A percentile compares a stretch with the other conserved stretches of the same genome.
These are phyloP conservation scores for Aricia artaxerxes DNA, from an alignment of 2,888 invertebrate species.

Conservation along the genomic window DNA sequence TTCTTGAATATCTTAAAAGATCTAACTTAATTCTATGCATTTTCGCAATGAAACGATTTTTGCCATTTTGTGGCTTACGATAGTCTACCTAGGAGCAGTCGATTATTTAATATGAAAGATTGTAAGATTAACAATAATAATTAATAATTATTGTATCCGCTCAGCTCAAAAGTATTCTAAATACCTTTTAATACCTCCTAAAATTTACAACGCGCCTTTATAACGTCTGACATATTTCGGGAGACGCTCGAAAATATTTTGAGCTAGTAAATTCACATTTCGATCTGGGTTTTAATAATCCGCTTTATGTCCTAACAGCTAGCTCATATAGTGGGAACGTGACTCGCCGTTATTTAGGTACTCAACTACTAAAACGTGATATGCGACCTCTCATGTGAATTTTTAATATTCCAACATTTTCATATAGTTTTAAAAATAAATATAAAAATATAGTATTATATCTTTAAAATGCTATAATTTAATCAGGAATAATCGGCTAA, in stretches of 20 bases:
- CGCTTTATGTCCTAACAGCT: conserved; percentile 28
- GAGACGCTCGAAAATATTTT: conserved; percentile 24
- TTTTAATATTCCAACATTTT: conserved; percentile 27
- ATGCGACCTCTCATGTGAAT: conserved; percentile 16
- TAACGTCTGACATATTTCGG: background rate
- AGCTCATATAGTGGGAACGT: conserved; percentile 28
- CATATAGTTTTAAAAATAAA: background rate
- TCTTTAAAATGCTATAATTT: background rate
- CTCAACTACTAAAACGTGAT: conserved; percentile 28
- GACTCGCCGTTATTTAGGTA: conserved; percentile 28
- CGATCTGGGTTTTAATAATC: conserved; percentile 29
- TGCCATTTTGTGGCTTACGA: too few relatives aligned
- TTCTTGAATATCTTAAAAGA: too few relatives aligned
- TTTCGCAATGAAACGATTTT: too few relatives aligned
- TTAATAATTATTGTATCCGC: too few relatives aligned
- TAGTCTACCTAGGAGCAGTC: too few relatives aligned
- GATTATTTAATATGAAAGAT: too few relatives aligned
- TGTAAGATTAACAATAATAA: too few relatives aligned
- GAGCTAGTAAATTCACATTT: conserved; percentile 19
- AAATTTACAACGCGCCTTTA: background rate
- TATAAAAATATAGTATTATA: background rate
- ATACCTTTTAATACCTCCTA: background rate
- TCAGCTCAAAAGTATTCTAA: background rate
- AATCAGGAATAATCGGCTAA: too few relatives aligned
- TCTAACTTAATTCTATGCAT: too few relatives aligned